These are phyloP conservation scores for Drosophila persimilis DNA, from an alignment of 1,140 invertebrate species.

Conservation along the genomic window DNA sequence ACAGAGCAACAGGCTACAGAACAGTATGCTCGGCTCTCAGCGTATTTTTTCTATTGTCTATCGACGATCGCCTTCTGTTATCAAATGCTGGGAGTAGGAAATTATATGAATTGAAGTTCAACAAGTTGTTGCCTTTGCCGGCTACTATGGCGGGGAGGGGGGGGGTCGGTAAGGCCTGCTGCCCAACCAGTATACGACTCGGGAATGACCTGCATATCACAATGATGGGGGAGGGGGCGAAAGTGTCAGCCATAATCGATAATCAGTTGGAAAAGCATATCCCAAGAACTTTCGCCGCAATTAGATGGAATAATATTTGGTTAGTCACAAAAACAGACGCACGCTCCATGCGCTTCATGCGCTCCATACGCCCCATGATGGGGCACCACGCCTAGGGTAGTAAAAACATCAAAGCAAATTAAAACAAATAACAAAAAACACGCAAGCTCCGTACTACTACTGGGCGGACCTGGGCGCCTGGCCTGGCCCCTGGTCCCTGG, in stretches of 20 bases:
- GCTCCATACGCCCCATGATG: neutral
- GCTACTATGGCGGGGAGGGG: neutral
- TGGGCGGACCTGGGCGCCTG: neutral
- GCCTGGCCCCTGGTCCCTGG: too few relatives aligned
- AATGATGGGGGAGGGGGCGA: neutral
- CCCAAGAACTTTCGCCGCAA: conserved; percentile 25
- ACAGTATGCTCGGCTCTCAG: too few relatives aligned
- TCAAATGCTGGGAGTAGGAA: conserved; percentile 6
- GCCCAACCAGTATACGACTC: neutral
- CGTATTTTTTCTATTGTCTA: neutral
- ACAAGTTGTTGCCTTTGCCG: conserved; percentile 20
- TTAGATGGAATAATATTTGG: conserved; percentile 33
- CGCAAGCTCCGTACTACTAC: conserved; percentile 10
- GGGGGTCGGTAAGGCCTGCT: too few relatives aligned
- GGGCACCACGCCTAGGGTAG: conserved; percentile 9
- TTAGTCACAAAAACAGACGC: conserved; percentile 6
- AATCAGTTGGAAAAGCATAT: conserved; percentile 6
- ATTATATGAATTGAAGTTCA: conserved; percentile 22
- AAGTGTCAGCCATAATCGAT: neutral
- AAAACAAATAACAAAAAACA: conserved; percentile 45
- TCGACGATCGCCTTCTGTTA: conserved; percentile 19
- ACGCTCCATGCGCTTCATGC: too few relatives aligned
- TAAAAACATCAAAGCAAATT: conserved; percentile 51
- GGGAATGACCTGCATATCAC: conserved; percentile 1
- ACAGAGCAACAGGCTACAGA: too few relatives aligned